These are phyloP conservation scores for Glomeris maerens DNA, from an alignment of 1,140 invertebrate genomes.

Conservation along the genomic window DNA sequence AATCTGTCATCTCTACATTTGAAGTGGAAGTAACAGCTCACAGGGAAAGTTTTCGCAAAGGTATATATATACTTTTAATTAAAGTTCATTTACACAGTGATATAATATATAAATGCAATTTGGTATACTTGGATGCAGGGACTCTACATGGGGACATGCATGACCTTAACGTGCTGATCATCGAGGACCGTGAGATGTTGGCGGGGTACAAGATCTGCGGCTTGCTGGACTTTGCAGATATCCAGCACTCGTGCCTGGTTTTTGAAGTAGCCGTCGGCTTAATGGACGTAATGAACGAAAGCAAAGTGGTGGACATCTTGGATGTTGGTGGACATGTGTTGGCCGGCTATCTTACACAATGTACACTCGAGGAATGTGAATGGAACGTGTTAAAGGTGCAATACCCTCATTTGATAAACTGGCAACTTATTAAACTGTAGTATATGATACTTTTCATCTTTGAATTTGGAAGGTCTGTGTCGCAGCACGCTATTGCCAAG, in stretches of 20 bases:
- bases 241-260: conserved; percentile 50
- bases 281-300: conserved; percentile 59
- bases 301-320: conserved; percentile 37
- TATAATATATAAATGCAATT: conserved; percentile 3
- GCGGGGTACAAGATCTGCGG: conserved; percentile 30
- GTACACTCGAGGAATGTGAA: conserved; percentile 44
- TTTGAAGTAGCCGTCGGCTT: conserved; percentile 72
- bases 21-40: conserved; percentile 43
- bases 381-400: conserved; percentile 48
- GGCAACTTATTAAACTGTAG: conserved; percentile 14
- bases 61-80: conserved; percentile 22
- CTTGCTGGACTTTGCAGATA: conserved; percentile 73
- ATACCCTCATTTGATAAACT: conserved; percentile 6
- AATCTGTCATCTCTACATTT: conserved; percentile 50
- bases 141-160: conserved; percentile 81
- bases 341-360: conserved; percentile 50
- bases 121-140: conserved; percentile 31
- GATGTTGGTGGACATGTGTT: conserved; percentile 52
- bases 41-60: conserved; percentile 40
- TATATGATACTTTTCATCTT: background rate
- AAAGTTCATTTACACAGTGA: conserved; percentile 8
- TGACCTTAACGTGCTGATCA: conserved; percentile 69
- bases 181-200: conserved; percentile 10
- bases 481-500: conserved; percentile 59
- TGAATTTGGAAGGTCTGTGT: conserved; percentile 47